A percentile compares a stretch with the other conserved stretches of the same genome.
Conservation (phyloP, 92 coral and sea anemone genomes). For the Phymanthus crucifer region DNA sequence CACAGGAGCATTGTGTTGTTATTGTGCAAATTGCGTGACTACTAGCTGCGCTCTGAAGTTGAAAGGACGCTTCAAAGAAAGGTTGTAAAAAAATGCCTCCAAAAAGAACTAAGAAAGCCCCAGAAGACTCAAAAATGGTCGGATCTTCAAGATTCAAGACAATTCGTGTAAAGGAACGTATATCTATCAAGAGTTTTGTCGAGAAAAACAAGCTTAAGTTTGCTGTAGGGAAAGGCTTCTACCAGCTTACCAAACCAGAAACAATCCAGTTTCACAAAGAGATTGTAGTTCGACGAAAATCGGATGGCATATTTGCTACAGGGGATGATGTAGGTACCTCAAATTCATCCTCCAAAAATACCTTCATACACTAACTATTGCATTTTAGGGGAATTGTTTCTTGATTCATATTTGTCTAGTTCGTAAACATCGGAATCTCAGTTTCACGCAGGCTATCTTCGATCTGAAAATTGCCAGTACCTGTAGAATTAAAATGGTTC, state of each 20-base stretch:
- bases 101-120: constrained; percentile 48
- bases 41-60: not conserved
- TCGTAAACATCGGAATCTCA: no score
- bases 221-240: constrained; percentile 87
- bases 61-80: not conserved
- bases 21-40: not conserved
- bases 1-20: not conserved
- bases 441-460: no score
- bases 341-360: not conserved
- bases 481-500: not conserved
- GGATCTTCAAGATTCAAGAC: constrained; percentile 70
- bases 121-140: constrained; percentile 54
- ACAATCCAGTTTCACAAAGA: constrained; percentile 93
- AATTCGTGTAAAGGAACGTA: constrained; percentile 57
- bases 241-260: constrained; percentile 90
- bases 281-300: constrained; percentile 77
- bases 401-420: no score
- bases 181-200: constrained; percentile 75
- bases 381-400: not conserved
- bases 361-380: not conserved
- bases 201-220: constrained; percentile 84
- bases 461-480: not conserved
- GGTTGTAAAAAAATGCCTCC: constrained; percentile 62
- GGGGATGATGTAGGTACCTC: constrained; percentile 75
- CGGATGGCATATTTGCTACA: constrained; percentile 73